These are phyloP conservation scores for Lasioglossum albipes DNA, from an alignment of 1,140 invertebrate genomes.

Conservation along the genomic window DNA sequence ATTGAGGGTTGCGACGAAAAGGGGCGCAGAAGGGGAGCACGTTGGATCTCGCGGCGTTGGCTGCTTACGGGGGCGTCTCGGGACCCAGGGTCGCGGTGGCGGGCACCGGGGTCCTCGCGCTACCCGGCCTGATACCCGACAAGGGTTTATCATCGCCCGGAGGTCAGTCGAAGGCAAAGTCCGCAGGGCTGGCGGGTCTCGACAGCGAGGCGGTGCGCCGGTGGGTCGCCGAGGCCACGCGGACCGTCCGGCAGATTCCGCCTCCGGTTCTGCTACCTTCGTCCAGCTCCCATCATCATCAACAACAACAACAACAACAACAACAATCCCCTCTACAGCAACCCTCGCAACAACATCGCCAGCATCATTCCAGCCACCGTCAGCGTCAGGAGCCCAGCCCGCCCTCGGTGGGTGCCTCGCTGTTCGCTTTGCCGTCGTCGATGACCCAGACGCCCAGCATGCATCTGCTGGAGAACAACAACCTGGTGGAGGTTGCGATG, in stretches of 20 bases:
- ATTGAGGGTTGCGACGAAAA: constrained; percentile 19
- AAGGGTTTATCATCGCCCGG: constrained; percentile 74
- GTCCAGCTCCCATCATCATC: constrained; percentile 61
- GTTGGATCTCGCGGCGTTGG: constrained; percentile 77
- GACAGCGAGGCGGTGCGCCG: constrained; percentile 79
- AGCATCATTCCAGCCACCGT: constrained; percentile 63
- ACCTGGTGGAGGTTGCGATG: constrained; percentile 71
- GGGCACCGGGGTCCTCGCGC: constrained; percentile 78
- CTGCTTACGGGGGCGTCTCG: constrained; percentile 71
- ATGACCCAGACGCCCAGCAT: constrained; percentile 79
- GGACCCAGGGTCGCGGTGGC: constrained; percentile 78
- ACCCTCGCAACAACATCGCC: constrained; percentile 55
- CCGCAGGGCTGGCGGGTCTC: constrained; percentile 79
- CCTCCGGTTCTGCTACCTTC: constrained; percentile 67
- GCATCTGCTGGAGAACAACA: constrained; percentile 78
- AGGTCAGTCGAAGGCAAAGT: constrained; percentile 72
- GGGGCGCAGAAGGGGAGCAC: constrained; percentile 59
- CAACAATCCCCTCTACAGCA: constrained; percentile 62
- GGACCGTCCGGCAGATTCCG: constrained; percentile 76
- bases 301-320: constrained; percentile 58
- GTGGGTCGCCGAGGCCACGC: constrained; percentile 78
- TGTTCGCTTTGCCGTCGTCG: constrained; percentile 70
- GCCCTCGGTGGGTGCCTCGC: constrained; percentile 61
- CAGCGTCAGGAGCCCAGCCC: constrained; percentile 68
- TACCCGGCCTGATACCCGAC: constrained; percentile 76